Evolutionary conservation across 2,113 vertebrate genomes (phyloP).

Genomic region (Oryzias melastigma): DNA sequence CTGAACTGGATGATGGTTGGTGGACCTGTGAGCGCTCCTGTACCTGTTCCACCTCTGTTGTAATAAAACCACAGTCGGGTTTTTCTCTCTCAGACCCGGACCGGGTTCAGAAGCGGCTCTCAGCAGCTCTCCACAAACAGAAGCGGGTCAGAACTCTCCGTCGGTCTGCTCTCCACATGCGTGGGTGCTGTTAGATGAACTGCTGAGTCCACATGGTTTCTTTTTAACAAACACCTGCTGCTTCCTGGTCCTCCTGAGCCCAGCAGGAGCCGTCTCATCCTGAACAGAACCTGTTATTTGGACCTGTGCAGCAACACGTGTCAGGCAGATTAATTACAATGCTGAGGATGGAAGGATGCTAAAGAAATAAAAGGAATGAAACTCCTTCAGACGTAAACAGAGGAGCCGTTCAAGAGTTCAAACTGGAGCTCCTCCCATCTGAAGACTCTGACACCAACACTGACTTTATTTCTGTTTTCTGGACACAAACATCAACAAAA

Average conservation of each 20-base stretch:
- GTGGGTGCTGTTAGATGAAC: slow-evolving; percentile 17
- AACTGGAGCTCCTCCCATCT: no score
- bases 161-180: neutral
- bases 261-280: slow-evolving; percentile 49
- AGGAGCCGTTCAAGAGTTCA: no score
- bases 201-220: slow-evolving; percentile 52
- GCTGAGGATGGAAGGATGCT: slow-evolving; percentile 26
- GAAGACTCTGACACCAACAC: no score
- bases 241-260: neutral
- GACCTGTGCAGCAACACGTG: slow-evolving; percentile 61
- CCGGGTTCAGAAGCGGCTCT: no score
- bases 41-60: no score
- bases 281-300: slow-evolving; percentile 59
- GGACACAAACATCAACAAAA: no score
- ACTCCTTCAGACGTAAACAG: no score
- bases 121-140: neutral
- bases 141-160: neutral
- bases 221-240: slow-evolving; percentile 60
- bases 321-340: slow-evolving; percentile 65
- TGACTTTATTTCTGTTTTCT: no score
- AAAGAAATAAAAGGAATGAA: slow-evolving; percentile 1
- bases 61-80: no score
- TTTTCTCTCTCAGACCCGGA: no score
- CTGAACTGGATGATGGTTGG: no score
- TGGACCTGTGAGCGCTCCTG: no score